These are phyloP conservation scores for Oligia latruncula DNA, from an alignment of 2,888 invertebrate species.

Conservation along the genomic window DNA sequence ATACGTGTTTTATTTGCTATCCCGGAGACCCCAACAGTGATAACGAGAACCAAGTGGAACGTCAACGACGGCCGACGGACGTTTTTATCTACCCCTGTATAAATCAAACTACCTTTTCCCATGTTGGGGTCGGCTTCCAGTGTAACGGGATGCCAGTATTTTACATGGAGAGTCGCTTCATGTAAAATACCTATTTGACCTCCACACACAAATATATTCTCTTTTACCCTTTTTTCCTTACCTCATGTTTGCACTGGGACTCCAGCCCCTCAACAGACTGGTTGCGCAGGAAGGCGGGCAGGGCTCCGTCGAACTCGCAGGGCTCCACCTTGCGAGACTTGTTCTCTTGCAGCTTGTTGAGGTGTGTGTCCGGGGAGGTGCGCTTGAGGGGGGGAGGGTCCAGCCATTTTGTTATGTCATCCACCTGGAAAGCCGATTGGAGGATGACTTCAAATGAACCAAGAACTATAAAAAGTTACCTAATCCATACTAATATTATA, in stretches of 20 bases:
- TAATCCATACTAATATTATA: no score
- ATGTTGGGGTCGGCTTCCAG: no score
- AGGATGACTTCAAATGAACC: background rate
- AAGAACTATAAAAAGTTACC: background rate
- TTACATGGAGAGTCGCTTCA: no score
- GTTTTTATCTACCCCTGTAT: no score
- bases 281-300: constrained; percentile 84
- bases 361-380: constrained; percentile 76
- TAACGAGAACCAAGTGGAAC: background rate
- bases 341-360: constrained; percentile 70
- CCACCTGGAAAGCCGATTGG: constrained; percentile 75
- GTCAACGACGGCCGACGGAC: background rate
- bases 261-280: constrained; percentile 86
- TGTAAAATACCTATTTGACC: no score
- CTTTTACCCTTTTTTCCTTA: background rate
- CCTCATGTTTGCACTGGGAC: constrained; percentile 74
- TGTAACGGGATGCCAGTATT: no score
- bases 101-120: no score
- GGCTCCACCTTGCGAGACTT: constrained; percentile 71
- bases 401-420: constrained; percentile 86
- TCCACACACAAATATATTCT: no score
- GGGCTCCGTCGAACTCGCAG: constrained; percentile 43
- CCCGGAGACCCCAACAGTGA: no score
- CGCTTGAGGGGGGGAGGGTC: constrained; percentile 82
- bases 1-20: no score